Evolutionary conservation across 1,140 invertebrate genomes (phyloP).

Genomic region (Pteromalus puparum): DNA sequence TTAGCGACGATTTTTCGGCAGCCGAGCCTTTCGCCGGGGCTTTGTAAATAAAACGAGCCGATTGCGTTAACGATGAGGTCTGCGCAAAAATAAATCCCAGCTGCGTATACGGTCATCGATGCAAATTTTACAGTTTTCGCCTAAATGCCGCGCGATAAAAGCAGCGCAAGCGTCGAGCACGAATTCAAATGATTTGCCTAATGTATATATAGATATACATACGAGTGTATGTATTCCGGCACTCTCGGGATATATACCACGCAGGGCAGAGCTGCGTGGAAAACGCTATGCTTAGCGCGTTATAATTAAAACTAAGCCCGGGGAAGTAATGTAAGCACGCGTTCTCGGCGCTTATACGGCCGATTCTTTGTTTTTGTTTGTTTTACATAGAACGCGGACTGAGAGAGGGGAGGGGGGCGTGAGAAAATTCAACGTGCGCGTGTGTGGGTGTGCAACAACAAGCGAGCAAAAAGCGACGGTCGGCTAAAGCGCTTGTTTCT

Average conservation of each 20-base stretch:
- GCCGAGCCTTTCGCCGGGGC: not conserved
- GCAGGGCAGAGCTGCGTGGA: no score
- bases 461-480: not conserved
- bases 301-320: not conserved
- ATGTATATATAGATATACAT: no score
- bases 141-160: slow-evolving; percentile 17
- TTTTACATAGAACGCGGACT: not conserved
- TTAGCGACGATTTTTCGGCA: not conserved
- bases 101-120: not conserved
- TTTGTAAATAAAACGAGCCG: not conserved
- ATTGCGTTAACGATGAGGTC: not conserved
- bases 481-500: not conserved
- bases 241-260: not conserved
- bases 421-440: not conserved
- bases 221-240: no score
- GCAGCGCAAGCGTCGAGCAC: not conserved
- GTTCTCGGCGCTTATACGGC: not conserved
- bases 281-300: not conserved
- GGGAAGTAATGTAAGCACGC: not conserved
- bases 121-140: slow-evolving; percentile 5
- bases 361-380: not conserved
- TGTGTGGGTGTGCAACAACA: not conserved
- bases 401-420: not conserved
- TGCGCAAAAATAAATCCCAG: not conserved
- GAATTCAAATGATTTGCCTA: not conserved